Evolutionary conservation across 2,888 invertebrate species (phyloP).

Genomic region (Ditylenchus weischeri): DNA sequence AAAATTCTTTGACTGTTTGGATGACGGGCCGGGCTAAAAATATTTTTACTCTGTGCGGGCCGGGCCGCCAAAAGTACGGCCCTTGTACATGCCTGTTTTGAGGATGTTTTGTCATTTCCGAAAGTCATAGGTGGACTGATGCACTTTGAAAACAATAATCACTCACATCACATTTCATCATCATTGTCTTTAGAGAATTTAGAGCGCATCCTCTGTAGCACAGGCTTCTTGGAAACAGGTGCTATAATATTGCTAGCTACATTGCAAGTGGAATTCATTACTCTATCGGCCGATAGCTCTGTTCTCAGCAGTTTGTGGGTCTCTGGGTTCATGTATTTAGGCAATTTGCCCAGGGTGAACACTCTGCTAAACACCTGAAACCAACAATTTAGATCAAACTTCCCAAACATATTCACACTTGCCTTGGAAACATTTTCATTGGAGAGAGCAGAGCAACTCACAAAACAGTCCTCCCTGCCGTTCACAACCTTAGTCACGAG

Average conservation of each 20-base stretch:
- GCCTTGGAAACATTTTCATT: constrained; percentile 37
- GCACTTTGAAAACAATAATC: not conserved
- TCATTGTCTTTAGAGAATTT: constrained; percentile 37
- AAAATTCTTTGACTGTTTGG: too few relatives aligned
- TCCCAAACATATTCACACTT: not conserved
- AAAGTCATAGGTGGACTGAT: too few relatives aligned
- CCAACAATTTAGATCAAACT: not conserved
- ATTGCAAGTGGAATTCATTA: constrained; percentile 10
- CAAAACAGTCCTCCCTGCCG: constrained; percentile 18
- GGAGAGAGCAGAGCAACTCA: constrained; percentile 30
- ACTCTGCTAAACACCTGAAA: constrained; percentile 36
- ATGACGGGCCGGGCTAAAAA: too few relatives aligned
- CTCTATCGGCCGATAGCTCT: constrained; percentile 38
- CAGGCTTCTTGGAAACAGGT: constrained; percentile 23
- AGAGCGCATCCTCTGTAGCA: constrained; percentile 38
- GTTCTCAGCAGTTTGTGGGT: constrained; percentile 36
- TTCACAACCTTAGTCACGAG: constrained; percentile 14
- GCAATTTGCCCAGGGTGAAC: constrained; percentile 34
- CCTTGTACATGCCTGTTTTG: too few relatives aligned
- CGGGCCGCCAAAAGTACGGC: too few relatives aligned
- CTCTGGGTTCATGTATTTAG: constrained; percentile 41
- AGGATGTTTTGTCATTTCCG: too few relatives aligned
- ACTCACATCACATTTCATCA: constrained; percentile 31
- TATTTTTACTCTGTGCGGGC: too few relatives aligned
- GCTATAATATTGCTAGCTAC: too few relatives aligned